These are phyloP conservation scores for Atlantisia rogersi DNA, from an alignment of 2,113 vertebrate species.

Conservation along the genomic window DNA sequence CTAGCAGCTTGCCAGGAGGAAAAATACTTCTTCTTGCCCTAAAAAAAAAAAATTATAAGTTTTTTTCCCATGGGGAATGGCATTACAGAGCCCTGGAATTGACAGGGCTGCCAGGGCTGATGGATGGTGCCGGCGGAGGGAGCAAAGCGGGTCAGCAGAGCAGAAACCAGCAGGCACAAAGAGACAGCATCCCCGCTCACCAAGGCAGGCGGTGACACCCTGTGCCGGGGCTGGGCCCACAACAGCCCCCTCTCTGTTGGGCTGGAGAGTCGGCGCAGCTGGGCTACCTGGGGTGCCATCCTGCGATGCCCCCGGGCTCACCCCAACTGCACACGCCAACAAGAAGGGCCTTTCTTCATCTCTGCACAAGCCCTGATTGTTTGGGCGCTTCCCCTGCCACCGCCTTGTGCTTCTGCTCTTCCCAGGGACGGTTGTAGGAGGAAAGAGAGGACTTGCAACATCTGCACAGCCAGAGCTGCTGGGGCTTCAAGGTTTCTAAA, in stretches of 20 bases:
- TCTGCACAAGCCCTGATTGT: slow-evolving; percentile 70
- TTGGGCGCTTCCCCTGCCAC: neutral
- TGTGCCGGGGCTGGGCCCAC: slow-evolving; percentile 59
- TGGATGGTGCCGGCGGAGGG: slow-evolving; percentile 17
- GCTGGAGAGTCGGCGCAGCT: slow-evolving; percentile 70
- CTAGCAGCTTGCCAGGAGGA: neutral
- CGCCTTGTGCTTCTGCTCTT: slow-evolving; percentile 24
- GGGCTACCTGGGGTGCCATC: slow-evolving; percentile 78
- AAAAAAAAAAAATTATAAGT: neutral
- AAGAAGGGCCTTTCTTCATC: slow-evolving; percentile 74
- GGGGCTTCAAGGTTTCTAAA: neutral
- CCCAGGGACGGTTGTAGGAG: neutral
- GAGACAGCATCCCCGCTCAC: neutral
- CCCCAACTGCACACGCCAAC: slow-evolving; percentile 15
- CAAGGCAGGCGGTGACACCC: slow-evolving; percentile 70
- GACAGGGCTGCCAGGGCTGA: slow-evolving; percentile 43
- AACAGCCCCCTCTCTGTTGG: slow-evolving; percentile 54
- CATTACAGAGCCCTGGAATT: neutral
- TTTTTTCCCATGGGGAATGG: neutral
- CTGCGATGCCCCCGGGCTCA: slow-evolving; percentile 17
- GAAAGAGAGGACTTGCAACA: neutral
- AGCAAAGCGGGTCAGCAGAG: slow-evolving; percentile 56
- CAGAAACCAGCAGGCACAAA: slow-evolving; percentile 52
- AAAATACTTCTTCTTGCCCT: neutral
- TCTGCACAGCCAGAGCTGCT: neutral